Evolutionary conservation across 1,140 invertebrate genomes (phyloP), one percentile per base, ranked within the genome.

Genomic region (Trichonephila inaurata): DNA sequence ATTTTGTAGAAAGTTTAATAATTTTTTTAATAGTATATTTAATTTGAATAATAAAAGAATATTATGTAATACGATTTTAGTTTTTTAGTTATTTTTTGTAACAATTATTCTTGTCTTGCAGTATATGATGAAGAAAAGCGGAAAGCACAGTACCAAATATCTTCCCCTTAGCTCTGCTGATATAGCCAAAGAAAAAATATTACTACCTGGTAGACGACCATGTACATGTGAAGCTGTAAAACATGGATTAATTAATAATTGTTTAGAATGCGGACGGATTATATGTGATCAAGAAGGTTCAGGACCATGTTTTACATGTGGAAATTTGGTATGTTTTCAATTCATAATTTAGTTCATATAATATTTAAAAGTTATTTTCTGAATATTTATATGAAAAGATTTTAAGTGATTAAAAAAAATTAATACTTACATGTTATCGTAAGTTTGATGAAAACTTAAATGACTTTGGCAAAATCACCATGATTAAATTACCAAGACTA

Each of bases 281-380:
- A 98, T 99, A 40, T 99, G 99, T 96, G 97, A 97, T 89, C 99
- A 99, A 96, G 99, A 99, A 96, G 99, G 99, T 2, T 97, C 98
- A 62, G 99, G 99, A 1, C 98, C 98, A 2, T 99, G 99, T 95
- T 96, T 99, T 18, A 99, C 98, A 95, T 99, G 99, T 96, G 97
- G 97, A 2, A 97, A 97, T 95, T 95, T 98, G 94, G 98, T 98
- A 81, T 61, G 18, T 12, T 18, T 61, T 61, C 60, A 16, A 16
- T 61, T 18, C 18, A 16, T 61, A 16, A 18, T 61, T 61, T 18
- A 12, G 18, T 61, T 61, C 60, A 61, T 61, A 1, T 61, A 5
- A 61, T 61, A 61, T 61, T 61, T 61, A 7, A 16, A 64, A 64
- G n/a, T 64, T 10, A 16, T 64, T 19, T 64, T 64, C 21, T 40